Evolutionary conservation across 2,113 vertebrate genomes (phyloP).

Genomic region (Clarias magur): DNA sequence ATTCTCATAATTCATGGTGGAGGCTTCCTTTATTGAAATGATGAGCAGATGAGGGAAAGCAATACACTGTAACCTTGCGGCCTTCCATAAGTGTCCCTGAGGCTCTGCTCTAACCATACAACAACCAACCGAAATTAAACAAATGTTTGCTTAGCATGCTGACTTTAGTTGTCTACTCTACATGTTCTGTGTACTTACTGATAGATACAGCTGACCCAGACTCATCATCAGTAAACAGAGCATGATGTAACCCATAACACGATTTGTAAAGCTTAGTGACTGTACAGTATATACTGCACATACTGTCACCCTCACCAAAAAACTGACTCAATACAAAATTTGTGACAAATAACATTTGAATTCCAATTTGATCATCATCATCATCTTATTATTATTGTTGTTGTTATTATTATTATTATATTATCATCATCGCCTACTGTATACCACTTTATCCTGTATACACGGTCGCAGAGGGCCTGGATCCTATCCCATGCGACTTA

Average conservation of each 20-base stretch:
- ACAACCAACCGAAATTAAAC: neutral
- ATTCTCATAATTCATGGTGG: neutral
- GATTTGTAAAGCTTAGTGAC: neutral
- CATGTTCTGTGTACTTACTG: neutral
- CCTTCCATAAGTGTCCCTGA: neutral
- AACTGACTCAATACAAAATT: neutral
- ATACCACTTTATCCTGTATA: no score
- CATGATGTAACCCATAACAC: neutral
- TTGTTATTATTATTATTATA: no score
- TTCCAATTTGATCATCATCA: no score
- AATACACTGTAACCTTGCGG: neutral
- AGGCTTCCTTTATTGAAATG: neutral
- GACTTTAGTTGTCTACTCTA: neutral
- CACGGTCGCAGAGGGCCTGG: no score
- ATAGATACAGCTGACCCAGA: neutral
- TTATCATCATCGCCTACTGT: no score
- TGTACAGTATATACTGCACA: neutral
- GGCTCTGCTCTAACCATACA: neutral
- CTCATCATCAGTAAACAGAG: neutral
- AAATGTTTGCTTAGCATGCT: neutral
- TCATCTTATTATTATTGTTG: no score
- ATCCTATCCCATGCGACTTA: no score
- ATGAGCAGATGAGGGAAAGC: neutral
- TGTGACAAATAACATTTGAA: no score
- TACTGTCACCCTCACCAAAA: neutral